phyloP scores from a whole-genome alignment of 2,797 vertebrate species.

The Nothura maculosa region DNA sequence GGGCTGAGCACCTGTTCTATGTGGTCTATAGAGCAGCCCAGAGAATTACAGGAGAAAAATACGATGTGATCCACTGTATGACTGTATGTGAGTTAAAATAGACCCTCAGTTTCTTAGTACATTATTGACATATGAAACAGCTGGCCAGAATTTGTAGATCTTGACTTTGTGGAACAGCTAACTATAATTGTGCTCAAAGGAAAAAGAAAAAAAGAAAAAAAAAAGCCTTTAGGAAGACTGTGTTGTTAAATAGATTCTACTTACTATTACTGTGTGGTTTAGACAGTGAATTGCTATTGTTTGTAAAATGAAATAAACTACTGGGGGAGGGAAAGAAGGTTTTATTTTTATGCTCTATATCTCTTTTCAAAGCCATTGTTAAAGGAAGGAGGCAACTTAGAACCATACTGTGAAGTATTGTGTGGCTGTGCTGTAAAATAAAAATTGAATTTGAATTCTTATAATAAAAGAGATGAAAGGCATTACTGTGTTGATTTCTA shows the following conservation, averaged over 20 bases:
- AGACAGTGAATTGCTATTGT: slow-evolving; percentile 32
- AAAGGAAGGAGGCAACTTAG: slow-evolving; percentile 24
- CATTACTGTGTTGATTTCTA: slow-evolving; percentile 57
- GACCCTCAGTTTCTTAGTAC: not conserved
- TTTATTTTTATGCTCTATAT: slow-evolving; percentile 53
- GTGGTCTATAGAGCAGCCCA: not conserved
- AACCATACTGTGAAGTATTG: slow-evolving; percentile 41
- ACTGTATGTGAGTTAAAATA: not conserved
- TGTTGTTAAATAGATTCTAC: not conserved
- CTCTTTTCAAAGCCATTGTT: slow-evolving; percentile 48
- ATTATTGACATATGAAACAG: not conserved
- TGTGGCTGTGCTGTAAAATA: slow-evolving; percentile 56
- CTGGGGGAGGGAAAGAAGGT: not conserved
- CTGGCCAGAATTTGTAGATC: not conserved
- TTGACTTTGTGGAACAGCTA: not conserved
- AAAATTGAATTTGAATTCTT: slow-evolving; percentile 70
- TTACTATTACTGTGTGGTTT: slow-evolving; percentile 1
- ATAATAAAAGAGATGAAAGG: slow-evolving; percentile 48
- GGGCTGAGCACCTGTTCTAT: not conserved
- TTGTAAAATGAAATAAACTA: slow-evolving; percentile 53
- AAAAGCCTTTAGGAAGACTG: not conserved
- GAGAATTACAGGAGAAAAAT: not conserved
- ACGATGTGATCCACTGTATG: not conserved
- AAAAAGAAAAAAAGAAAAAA: not conserved
- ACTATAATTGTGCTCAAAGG: not conserved